phyloP scores from a whole-genome alignment of 2,797 vertebrate genomes.

The Triplophysa yarkandensis region DNA sequence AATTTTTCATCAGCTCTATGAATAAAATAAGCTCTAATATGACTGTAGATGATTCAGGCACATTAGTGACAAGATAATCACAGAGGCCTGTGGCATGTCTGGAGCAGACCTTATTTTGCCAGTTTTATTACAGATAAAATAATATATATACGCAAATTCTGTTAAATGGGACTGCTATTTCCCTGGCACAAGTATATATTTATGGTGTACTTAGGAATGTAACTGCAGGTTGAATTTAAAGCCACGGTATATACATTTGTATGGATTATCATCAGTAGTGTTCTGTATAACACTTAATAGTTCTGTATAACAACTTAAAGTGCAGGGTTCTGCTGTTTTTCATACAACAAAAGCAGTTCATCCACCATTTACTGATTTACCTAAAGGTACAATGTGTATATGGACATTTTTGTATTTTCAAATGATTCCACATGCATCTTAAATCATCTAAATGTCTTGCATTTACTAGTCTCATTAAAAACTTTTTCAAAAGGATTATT shows the following conservation, averaged over 20 bases:
- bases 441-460: too few relatives aligned
- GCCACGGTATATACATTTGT: neutral
- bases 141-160: neutral
- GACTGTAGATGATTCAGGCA: neutral
- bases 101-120: neutral
- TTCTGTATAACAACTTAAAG: neutral
- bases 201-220: neutral
- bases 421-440: too few relatives aligned
- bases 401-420: neutral
- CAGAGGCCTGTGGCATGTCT: neutral
- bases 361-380: neutral
- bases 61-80: neutral
- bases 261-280: neutral
- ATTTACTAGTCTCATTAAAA: too few relatives aligned
- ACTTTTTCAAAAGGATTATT: too few relatives aligned
- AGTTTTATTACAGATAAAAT: neutral
- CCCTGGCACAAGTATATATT: neutral
- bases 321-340: neutral
- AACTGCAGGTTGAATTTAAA: neutral
- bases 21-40: neutral
- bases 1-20: neutral
- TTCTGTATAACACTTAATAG: neutral
- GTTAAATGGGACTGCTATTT: neutral
- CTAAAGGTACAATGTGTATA: neutral
- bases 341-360: neutral